Percentiles rank a stretch among this genome's conserved stretches.
These are phyloP conservation scores for Monochamus alternatus DNA, from an alignment of 2,888 invertebrate species.

Conservation along the genomic window DNA sequence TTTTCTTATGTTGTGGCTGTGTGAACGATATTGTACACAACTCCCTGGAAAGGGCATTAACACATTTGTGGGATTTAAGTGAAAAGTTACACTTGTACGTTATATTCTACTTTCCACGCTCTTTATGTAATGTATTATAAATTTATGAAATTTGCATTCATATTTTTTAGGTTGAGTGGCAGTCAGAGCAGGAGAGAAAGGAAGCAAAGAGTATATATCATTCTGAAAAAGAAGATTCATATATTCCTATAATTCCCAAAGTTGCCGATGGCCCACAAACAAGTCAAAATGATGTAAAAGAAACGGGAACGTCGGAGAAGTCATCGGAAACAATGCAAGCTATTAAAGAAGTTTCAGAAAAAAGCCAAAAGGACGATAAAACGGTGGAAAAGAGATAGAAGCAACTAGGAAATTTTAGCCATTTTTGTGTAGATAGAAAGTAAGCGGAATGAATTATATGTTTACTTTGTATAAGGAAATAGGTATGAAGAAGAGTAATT, in stretches of 20 bases:
- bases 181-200: slow-evolving; percentile 80
- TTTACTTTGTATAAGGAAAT: slow-evolving; percentile 26
- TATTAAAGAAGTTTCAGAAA: background rate
- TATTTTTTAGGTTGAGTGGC: slow-evolving; percentile 78
- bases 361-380: background rate
- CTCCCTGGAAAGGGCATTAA: too few species aligned
- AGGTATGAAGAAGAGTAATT: background rate
- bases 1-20: too few species aligned
- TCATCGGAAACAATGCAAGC: background rate
- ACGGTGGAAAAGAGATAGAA: slow-evolving; percentile 10
- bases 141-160: background rate
- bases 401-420: slow-evolving; percentile 16
- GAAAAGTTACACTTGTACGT: too few species aligned
- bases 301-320: background rate
- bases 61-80: too few species aligned
- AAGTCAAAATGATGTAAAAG: background rate
- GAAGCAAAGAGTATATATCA: slow-evolving; percentile 73
- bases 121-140: too few species aligned
- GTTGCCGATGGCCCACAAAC: slow-evolving; percentile 41
- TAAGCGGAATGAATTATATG: slow-evolving; percentile 25
- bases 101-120: too few species aligned
- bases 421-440: slow-evolving; percentile 24
- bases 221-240: slow-evolving; percentile 68
- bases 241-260: slow-evolving; percentile 60
- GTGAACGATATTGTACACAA: too few species aligned